A percentile compares a stretch with the other conserved stretches of the same genome.
Conservation (phyloP, 2,113 vertebrate genomes). For the Marmota monax region DNA sequence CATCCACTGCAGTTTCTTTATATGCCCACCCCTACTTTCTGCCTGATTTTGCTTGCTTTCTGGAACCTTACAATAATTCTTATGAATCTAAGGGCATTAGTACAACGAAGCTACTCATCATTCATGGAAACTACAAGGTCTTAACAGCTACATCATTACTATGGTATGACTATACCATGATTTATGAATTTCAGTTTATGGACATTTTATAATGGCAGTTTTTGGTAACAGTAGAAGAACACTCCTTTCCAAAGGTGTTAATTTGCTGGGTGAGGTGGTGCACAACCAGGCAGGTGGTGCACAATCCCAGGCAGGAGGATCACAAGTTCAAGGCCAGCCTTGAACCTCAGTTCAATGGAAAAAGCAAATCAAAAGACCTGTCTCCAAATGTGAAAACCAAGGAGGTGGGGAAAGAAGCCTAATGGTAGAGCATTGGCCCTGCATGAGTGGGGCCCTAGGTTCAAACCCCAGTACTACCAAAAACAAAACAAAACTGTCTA, state of each 20-base stretch:
- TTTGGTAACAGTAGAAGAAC: slow-evolving; percentile 13
- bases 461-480: too few species aligned
- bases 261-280: too few species aligned
- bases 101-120: not conserved
- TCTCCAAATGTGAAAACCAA: too few species aligned
- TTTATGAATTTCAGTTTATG: not conserved
- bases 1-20: not conserved
- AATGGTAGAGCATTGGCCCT: too few species aligned
- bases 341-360: too few species aligned
- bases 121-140: not conserved
- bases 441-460: too few species aligned
- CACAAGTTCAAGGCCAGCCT: too few species aligned
- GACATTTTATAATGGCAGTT: slow-evolving; percentile 13
- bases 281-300: too few species aligned
- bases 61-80: not conserved
- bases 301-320: too few species aligned
- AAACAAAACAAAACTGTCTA: not conserved
- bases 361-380: too few species aligned
- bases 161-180: not conserved
- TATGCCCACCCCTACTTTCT: not conserved
- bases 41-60: not conserved
- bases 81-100: not conserved
- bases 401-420: too few species aligned
- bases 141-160: not conserved
- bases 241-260: not conserved